These are phyloP conservation scores for Artibeus jamaicensis DNA, from an alignment of 2,797 vertebrate species.

Conservation along the genomic window DNA sequence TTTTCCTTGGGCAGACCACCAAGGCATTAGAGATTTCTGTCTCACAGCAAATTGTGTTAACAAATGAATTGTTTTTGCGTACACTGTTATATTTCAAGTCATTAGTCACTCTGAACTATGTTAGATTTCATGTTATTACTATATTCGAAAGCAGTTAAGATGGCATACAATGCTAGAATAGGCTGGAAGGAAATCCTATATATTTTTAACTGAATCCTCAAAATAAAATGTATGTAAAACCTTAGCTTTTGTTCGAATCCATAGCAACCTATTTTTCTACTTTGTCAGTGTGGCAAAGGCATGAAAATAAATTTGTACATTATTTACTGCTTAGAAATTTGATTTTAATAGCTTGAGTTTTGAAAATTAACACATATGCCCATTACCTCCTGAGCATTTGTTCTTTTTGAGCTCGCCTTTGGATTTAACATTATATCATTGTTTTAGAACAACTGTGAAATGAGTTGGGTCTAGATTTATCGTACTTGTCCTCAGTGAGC, in stretches of 20 bases:
- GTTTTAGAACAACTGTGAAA: not conserved
- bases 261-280: not conserved
- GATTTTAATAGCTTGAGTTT: not conserved
- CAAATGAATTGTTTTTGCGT: conserved; percentile 4
- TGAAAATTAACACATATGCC: not conserved
- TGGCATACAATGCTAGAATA: not conserved
- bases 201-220: not conserved
- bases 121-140: not conserved
- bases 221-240: conserved; percentile 2
- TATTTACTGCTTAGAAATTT: not conserved
- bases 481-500: not conserved
- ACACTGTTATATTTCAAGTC: not conserved
- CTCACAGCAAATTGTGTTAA: not conserved
- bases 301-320: not conserved
- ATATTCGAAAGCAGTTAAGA: conserved; percentile 49
- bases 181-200: not conserved
- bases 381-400: not conserved
- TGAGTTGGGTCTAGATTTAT: not conserved
- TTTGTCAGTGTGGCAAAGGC: not conserved
- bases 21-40: not conserved
- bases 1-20: not conserved
- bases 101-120: conserved; percentile 25
- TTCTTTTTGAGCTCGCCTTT: not conserved
- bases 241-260: not conserved
- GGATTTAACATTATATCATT: not conserved